Evolutionary conservation across 2,113 vertebrate species (phyloP), one percentile per base, ranked within the genome.

Genomic region (Myotis davidii): DNA sequence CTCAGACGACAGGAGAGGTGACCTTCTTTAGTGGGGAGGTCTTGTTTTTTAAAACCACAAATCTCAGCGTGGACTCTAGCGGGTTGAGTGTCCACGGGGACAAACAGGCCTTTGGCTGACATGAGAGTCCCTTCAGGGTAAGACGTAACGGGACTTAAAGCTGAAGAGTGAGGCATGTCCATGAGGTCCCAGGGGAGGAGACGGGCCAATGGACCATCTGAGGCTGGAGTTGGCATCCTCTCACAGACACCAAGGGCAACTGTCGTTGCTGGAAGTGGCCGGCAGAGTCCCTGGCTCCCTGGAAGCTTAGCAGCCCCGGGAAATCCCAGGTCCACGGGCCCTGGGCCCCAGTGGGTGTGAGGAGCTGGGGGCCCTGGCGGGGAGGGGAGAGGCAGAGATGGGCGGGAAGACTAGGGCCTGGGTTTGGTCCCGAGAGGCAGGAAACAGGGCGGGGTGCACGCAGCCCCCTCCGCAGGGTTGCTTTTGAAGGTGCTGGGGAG

Each of bases 41-140:
- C 16, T 16, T 69, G 12, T 59, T 76, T 94, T 78, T 78, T 32
- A 73, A 94, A 88, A 83, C 61, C 69, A 56, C 69, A 69, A 37
- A 88, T 89, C 32, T 89, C 73, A 59, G 90, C 54, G 67, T 83
- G 88, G 94, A 67, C 73, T 73, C 90, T 85, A 67, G 27, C 29
- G 77, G 25, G 73, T 20, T 32, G 39, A 56, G 48, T 86, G 90
- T 69, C 74, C 29, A 17, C 34, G 14, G 1, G 11, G 32, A 64
- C 4, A 17, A 0, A 2, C 3, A 0, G 6, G 16, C 27, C 42
- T 64, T 11, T 18, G n/a, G 14, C 11, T 39, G 50, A 50, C 17
- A 39, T 7, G 20, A 37, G 64, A 27, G 61, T 59, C 52, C 21
- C 29, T 76, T 54, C 17, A 77, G 87, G 50, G 11, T 76, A 23